Evolutionary conservation across 2,888 invertebrate genomes (phyloP).

Genomic region (Dioctria rufipes): DNA sequence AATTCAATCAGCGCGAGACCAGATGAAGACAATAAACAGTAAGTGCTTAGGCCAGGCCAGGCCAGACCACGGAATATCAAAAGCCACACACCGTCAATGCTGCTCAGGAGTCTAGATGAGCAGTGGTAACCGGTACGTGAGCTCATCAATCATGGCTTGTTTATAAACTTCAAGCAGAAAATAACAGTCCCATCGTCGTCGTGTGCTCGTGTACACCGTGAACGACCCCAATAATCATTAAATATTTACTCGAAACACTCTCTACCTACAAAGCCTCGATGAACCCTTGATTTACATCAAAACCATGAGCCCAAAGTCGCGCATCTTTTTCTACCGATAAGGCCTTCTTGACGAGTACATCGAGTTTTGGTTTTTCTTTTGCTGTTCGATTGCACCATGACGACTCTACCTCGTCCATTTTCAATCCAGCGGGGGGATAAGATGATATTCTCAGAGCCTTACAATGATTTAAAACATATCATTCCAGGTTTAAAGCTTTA

Average conservation of each 20-base stretch:
- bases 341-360: not conserved
- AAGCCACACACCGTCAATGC: constrained; percentile 25
- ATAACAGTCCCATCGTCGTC: not conserved
- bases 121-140: constrained; percentile 36
- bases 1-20: constrained; percentile 48
- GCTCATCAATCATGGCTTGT: constrained; percentile 54
- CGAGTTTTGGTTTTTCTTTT: not conserved
- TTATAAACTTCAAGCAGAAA: constrained; percentile 42
- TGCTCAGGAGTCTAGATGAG: constrained; percentile 5
- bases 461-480: constrained; percentile 4
- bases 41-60: not conserved
- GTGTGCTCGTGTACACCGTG: not conserved
- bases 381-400: not conserved
- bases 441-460: constrained; percentile 4
- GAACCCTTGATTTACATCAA: not conserved
- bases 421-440: not conserved
- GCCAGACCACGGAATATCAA: not conserved
- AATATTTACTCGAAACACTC: constrained; percentile 43
- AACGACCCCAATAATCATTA: constrained; percentile 45
- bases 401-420: not conserved
- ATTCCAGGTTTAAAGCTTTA: not conserved
- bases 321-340: not conserved
- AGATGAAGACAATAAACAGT: constrained; percentile 49
- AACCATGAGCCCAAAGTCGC: not conserved
- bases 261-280: not conserved